Evolutionary conservation across 2,888 invertebrate genomes (phyloP), one percentile per base, ranked within the genome.

Genomic region (Ochropleura leucogaster): DNA sequence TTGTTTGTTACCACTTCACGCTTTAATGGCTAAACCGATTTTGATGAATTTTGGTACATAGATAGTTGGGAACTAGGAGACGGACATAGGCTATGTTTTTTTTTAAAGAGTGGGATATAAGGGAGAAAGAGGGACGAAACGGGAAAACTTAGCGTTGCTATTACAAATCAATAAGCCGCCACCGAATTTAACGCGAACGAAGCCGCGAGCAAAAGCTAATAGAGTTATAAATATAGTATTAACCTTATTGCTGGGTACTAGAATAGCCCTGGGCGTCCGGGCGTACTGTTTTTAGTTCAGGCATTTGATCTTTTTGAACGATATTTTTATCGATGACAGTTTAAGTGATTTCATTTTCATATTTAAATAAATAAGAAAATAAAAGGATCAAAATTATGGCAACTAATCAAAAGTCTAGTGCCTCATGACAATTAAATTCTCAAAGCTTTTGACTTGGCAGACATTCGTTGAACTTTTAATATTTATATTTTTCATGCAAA

Each of bases 381-480:
- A 20, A 14, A 57, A 3, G 12, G 7, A 20, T 20, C 5, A 20
- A 20, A 69, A 42, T 49, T 8, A 20, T 44, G 5, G 18, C 14
- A 30, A 75, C 9, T 46, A 40, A 60, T 60, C 14, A 4, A 51
- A 20, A 76, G 42, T 63, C 40, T 53, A 16, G 42, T 9, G 20
- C 14, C 18, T 18, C 8, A 76, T n/a, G 49, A 57, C 12, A 18
- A 30, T 44, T 57, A 40, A 51, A n/a, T 49, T 12, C 20, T 30
- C 8, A 44, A 46, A 63, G 51, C 6, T 57, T 46, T 12, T 20
- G 8, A 5, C 40, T 51, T 9, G 4, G 60, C 30, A n/a, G 44
- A 51, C 9, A 40, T n/a, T 55, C 47, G 9, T 66, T 68, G 47
- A 60, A 18, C 44, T 53, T 68, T 68, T 20, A 12, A 55, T 20